A percentile compares a stretch with the other conserved stretches of the same genome.
phyloP scores from a whole-genome alignment of 2,888 invertebrate species.

The Orthosia incerta region DNA sequence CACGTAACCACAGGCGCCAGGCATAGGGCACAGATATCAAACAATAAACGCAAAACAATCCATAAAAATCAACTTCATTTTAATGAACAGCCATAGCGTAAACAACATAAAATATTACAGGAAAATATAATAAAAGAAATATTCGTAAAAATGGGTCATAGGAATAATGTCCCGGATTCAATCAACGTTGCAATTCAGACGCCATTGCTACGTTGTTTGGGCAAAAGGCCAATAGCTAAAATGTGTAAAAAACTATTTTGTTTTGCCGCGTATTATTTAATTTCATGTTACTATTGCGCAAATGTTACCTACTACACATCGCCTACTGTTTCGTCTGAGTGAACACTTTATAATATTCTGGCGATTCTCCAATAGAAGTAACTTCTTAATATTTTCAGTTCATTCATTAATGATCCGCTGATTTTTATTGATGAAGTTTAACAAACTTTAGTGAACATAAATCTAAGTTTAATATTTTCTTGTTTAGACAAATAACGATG shows the following conservation, averaged over 20 bases:
- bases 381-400: slow-evolving; percentile 62
- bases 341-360: slow-evolving; percentile 65
- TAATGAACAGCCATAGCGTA: slow-evolving; percentile 62
- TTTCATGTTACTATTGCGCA: slow-evolving; percentile 65
- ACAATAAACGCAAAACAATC: slow-evolving; percentile 61
- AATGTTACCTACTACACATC: slow-evolving; percentile 60
- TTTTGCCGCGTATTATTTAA: slow-evolving; percentile 66
- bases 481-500: slow-evolving; percentile 18
- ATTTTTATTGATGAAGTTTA: slow-evolving; percentile 65
- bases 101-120: slow-evolving; percentile 67
- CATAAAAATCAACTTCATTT: slow-evolving; percentile 57
- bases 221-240: slow-evolving; percentile 62
- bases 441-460: slow-evolving; percentile 59
- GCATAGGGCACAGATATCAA: slow-evolving; percentile 34
- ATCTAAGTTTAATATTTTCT: slow-evolving; percentile 37
- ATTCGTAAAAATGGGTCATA: slow-evolving; percentile 66
- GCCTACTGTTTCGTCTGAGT: slow-evolving; percentile 51
- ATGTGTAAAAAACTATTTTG: slow-evolving; percentile 61
- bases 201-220: slow-evolving; percentile 59
- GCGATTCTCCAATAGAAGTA: slow-evolving; percentile 64
- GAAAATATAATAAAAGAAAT: slow-evolving; percentile 62
- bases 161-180: slow-evolving; percentile 65
- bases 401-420: slow-evolving; percentile 66
- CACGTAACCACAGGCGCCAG: slow-evolving; percentile 50
- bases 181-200: slow-evolving; percentile 69